These are phyloP conservation scores for Drosophila silvestris DNA, from an alignment of 2,888 invertebrate genomes.

Conservation along the genomic window DNA sequence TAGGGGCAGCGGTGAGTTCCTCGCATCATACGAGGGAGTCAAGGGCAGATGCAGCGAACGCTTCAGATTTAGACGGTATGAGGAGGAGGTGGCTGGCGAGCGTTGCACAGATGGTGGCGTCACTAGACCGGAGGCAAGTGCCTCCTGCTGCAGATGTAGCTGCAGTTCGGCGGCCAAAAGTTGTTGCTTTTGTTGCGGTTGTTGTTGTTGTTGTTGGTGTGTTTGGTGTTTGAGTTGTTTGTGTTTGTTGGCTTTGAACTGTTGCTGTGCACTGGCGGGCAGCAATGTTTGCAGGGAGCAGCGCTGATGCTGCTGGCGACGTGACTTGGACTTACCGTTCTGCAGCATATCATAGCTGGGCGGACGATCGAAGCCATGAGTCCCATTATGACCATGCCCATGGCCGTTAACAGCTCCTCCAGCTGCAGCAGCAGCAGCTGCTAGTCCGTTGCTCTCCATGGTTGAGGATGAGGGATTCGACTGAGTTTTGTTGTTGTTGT, in stretches of 20 bases:
- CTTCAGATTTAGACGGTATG: constrained; percentile 83
- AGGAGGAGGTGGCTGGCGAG: constrained; percentile 80
- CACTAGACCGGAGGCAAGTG: constrained; percentile 65
- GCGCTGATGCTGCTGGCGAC: constrained; percentile 82
- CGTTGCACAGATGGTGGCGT: constrained; percentile 71
- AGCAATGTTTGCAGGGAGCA: constrained; percentile 83
- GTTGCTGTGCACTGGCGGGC: constrained; percentile 81
- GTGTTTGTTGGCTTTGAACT: constrained; percentile 81
- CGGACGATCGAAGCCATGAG: constrained; percentile 63
- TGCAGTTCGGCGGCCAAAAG: constrained; percentile 70
- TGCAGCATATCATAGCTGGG: constrained; percentile 86
- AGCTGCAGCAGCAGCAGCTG: constrained; percentile 58
- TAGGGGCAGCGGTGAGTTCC: constrained; percentile 84
- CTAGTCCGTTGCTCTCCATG: constrained; percentile 81
- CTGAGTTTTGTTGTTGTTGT: constrained; percentile 61
- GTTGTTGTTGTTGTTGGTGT: constrained; percentile 61
- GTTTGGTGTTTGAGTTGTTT: constrained; percentile 72
- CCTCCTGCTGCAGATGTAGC: constrained; percentile 63
- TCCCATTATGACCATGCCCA: constrained; percentile 31
- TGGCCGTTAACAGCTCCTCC: constrained; percentile 59
- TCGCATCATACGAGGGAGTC: constrained; percentile 84
- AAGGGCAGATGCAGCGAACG: constrained; percentile 84
- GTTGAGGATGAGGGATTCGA: constrained; percentile 85
- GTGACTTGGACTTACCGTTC: constrained; percentile 86
- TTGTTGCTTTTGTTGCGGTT: constrained; percentile 73